Evolutionary conservation across 2,888 invertebrate species (phyloP), one percentile per base, ranked within the genome.

Genomic region (Drosophila neotestacea): DNA sequence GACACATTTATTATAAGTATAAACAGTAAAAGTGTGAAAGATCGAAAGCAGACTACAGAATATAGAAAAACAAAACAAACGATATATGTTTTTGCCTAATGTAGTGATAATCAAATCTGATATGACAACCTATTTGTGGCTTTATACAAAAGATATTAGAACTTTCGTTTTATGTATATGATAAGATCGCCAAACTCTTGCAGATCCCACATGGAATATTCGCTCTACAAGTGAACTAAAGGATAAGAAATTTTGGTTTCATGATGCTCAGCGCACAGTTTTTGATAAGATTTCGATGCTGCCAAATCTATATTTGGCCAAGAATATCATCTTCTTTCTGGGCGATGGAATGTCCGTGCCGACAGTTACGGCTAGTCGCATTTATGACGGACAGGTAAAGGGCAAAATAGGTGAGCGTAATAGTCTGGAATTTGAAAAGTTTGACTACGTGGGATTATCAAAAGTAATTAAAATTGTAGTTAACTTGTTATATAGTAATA

Each of bases 281-380:
- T 78, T 81, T 32, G 77, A 90, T 32, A 92, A 93, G 54, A 70
- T 91, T 16, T 72, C 79, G 13, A 75, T 68, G 7, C 62, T 67
- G 4, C 60, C 77, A 4, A 92, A 92, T 62, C 93, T 87, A 0
- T 94, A 93, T 56, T 92, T 92, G 71, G 96, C 96, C 0, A 95
- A 95, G 89, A 97, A 97, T 92, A 93, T 96, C 0, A 96, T 97
- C 61, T 91, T 97, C 58, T 97, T 97, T 86, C 93, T 97, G 4
- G 97, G 97, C 0, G 97, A 97, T 90, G 96, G 96, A 44, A 95
- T 96, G 96, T 95, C 95, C 16, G 92, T 96, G 55, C 93, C 95
- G 2, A 96, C 96, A 4, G 91, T 95, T 55, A 94, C 95, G 5
- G 95, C 95, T 0, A 94, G 95, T 30, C 93, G 96, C 77, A 94